Evolutionary conservation across 2,888 invertebrate genomes (phyloP).

Genomic region (Drosophila falleni): DNA sequence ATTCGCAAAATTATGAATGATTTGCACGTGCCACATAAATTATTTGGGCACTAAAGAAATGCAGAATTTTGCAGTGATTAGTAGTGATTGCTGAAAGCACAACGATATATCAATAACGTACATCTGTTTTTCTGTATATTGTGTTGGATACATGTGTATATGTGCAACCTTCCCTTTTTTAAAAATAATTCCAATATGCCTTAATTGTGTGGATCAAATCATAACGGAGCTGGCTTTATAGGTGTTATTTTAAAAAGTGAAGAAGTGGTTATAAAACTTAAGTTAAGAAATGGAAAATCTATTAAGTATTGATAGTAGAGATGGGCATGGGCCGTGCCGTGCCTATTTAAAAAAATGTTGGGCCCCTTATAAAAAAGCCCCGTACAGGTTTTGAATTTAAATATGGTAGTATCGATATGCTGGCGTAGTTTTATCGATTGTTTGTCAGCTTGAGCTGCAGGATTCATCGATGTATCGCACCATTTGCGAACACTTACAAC

Average conservation of each 20-base stretch:
- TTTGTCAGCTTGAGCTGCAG: no score
- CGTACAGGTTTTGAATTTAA: no score
- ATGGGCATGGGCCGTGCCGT: no score
- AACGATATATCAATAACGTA: neutral
- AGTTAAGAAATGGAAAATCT: neutral
- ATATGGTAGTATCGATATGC: no score
- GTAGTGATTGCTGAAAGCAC: neutral
- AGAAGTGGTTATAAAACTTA: no score
- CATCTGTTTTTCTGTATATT: neutral
- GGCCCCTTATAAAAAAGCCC: no score
- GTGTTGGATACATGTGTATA: neutral
- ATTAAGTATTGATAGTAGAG: neutral
- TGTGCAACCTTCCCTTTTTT: neutral
- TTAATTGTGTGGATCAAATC: neutral
- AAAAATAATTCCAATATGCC: neutral
- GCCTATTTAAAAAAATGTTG: neutral
- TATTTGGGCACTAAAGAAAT: neutral
- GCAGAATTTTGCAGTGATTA: neutral
- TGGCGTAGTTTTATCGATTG: no score
- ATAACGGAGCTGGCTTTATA: neutral
- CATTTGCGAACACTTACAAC: no score
- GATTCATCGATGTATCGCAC: no score
- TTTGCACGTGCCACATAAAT: constrained; percentile 4
- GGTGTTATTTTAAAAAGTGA: no score
- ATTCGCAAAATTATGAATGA: neutral